Percentiles rank a stretch among this genome's conserved stretches.
Conservation (phyloP, 2,888 invertebrate genomes). For the Poecilus cupreus region DNA sequence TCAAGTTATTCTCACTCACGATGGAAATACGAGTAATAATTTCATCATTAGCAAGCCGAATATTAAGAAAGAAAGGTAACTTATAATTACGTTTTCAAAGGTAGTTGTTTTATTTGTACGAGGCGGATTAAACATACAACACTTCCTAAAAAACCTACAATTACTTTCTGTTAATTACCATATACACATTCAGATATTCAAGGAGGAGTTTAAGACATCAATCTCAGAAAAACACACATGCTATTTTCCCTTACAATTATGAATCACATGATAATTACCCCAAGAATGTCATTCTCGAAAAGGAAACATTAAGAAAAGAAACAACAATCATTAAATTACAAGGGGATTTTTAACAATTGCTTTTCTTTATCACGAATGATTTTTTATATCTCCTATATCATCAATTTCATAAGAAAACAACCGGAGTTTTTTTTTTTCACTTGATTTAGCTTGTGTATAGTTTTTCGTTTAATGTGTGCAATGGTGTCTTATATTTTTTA, state of each 20-base stretch:
- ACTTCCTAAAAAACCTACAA: constrained; percentile 47
- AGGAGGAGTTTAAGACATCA: constrained; percentile 49
- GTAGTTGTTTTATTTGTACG: constrained; percentile 37
- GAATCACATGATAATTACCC: constrained; percentile 12
- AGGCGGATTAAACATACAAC: constrained; percentile 31
- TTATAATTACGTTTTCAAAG: constrained; percentile 32
- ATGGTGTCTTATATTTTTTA: too few species aligned
- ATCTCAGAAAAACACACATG: constrained; percentile 33
- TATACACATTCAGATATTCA: constrained; percentile 37
- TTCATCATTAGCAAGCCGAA: not conserved
- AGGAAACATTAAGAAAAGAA: not conserved
- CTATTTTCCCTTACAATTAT: not conserved
- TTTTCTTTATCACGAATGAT: too few species aligned
- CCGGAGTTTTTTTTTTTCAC: too few species aligned
- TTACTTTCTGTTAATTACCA: constrained; percentile 41
- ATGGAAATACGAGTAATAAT: not conserved
- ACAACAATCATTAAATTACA: too few species aligned
- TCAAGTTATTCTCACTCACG: not conserved
- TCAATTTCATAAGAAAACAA: too few species aligned
- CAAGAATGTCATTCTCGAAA: not conserved
- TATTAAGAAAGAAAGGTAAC: not conserved
- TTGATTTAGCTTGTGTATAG: too few species aligned
- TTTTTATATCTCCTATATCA: too few species aligned
- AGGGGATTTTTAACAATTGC: not conserved
- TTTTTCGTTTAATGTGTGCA: too few species aligned